Base-by-base conservation (phyloP, 2,113 vertebrate genomes). In the Lampris megalopsis region DNA sequence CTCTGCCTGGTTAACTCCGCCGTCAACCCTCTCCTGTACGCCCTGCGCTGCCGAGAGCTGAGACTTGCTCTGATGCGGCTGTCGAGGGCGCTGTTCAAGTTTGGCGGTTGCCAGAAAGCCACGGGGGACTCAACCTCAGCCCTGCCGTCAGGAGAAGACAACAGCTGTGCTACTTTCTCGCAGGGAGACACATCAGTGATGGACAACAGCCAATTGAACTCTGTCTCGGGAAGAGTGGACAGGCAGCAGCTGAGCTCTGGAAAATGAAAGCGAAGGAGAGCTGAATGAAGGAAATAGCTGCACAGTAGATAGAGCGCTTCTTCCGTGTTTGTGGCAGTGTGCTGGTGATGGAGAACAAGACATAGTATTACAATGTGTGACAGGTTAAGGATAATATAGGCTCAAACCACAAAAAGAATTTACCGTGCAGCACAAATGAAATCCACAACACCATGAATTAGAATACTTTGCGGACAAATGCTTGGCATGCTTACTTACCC, bases 1-100 rank as follows among this genome's bases (percentile, higher is more conserved):
- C 95, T 99, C 50, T 98, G 96, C 76, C 93, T 98, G 37, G 81
- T 97, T 69, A 97, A 99, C 89, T 97, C 96, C 36, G 91, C 95
- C 75, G 88, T 96, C 67, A 97, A 99, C 86, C 97, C 97, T 0
- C 62, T 97, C 47, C 93, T 99, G 42, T 99, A 99, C 0, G 97
- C 95, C 40, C 91, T 97, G 71, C 56, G 96, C 36, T 98, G 97
- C 82, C 82, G 92, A 76, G 96, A 98, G 81, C 87, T 98, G 0
- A 92, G 84, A 58, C 8, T 81, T 1, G 93, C 89, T 35, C 63
- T 93, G 37, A 11, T 79, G 59, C 77, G 52, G 48, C 4, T 86
- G 9, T 8, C 87, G 9, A 68, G 66, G 48, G 66, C 43, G 60
- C 11, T 90, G 57, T 70, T 66, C 56, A 47, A 24, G 47, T 63